Base-by-base conservation (phyloP, 2,113 vertebrate species). In the Eretmochelys imbricata region DNA sequence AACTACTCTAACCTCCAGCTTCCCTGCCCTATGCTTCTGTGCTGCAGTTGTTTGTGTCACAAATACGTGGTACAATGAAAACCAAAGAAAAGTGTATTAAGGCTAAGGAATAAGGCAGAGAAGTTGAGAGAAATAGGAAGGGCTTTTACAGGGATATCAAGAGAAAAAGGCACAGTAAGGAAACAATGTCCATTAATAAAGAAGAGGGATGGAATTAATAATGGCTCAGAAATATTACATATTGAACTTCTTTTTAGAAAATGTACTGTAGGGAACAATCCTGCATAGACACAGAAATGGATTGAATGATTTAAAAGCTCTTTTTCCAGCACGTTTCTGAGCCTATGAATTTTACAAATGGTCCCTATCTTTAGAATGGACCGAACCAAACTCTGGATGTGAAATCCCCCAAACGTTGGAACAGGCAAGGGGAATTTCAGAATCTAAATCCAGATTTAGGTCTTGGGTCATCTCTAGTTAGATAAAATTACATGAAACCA, bases 191-290 rank as follows among this genome's bases (percentile, higher is more conserved):
- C 1, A 4, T 51, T 65, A 89, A 62, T 84, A 93, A 95, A 95
- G 62, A 88, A 65, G 80, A 82, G 92, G 22, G 10, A 83, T 5
- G 7, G 83, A 80, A 81, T 91, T 78, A 92, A 24, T 69, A 93
- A 91, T 22, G 79, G 50, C 54, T 92, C 50, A 57, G 54, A 89
- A 90, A 91, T 51, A 20, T 59, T 49, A 87, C 35, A 76, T 90
- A 93, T 95, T 90, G 46, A 89, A 5, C 82, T 94, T 97, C 84
- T 92, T 51, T 94, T 89, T 1, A 1, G 48, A 84, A 95, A 54
- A 57, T 8, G 83, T 48, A 35, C 16, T 55, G 20, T 54, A 89
- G 79, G 86, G 87, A 95, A 94, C 81, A 72, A 50, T 85, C 49
- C 50, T 79, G 57, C 54, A 54, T 10, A 84, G 88, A 54, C n/a